Conservation (phyloP, 2,888 invertebrate genomes). For the Eledona agricola region DNA sequence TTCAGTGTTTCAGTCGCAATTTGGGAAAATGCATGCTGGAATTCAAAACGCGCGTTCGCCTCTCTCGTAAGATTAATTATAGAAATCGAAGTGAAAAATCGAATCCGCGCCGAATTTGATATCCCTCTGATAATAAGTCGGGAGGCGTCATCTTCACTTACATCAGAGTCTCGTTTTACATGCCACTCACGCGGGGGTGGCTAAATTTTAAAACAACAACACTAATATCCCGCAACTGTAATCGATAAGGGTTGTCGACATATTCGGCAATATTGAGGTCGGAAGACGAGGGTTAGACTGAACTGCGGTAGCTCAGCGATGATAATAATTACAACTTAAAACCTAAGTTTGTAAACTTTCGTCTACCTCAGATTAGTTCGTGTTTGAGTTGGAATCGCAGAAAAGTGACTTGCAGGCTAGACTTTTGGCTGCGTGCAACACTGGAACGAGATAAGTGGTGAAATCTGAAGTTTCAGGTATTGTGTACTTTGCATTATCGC, state of each 20-base stretch:
- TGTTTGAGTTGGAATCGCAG: constrained; percentile 7
- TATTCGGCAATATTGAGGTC: constrained; percentile 10
- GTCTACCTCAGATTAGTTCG: constrained; percentile 16
- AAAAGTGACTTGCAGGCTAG: too few relatives aligned
- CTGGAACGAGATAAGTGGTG: too few relatives aligned
- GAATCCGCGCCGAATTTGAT: constrained; percentile 7
- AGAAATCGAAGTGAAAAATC: too few relatives aligned
- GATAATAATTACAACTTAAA: constrained; percentile 19
- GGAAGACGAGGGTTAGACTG: not conserved
- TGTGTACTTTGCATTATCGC: too few relatives aligned
- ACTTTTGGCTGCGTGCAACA: too few relatives aligned
- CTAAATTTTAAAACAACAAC: constrained; percentile 2
- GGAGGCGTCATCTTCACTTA: constrained; percentile 7
- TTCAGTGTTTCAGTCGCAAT: too few relatives aligned
- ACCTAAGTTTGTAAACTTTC: constrained; percentile 14
- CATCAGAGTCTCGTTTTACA: constrained; percentile 22
- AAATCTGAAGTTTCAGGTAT: too few relatives aligned
- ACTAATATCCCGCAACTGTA: constrained; percentile 3
- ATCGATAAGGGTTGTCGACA: constrained; percentile 11
- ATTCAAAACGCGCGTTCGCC: too few relatives aligned
- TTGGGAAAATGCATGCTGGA: too few relatives aligned
- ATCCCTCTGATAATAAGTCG: constrained; percentile 17
- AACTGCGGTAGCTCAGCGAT: constrained; percentile 9
- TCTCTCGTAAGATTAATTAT: too few relatives aligned
- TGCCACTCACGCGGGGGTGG: constrained; percentile 3